Base-by-base conservation (phyloP, 2,113 vertebrate species). In the Chitala chitala region DNA sequence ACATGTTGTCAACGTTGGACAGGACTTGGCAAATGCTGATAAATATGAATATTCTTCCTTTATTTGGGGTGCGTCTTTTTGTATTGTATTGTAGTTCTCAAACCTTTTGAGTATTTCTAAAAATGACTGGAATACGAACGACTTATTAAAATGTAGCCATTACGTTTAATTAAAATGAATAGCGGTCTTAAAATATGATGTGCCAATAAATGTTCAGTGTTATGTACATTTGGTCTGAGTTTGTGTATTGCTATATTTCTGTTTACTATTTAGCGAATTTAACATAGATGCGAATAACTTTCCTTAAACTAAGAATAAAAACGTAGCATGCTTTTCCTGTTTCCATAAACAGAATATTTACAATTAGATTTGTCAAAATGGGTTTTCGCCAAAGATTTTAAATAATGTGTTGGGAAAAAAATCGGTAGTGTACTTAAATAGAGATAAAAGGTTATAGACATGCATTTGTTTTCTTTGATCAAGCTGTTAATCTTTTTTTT, bases 171-270 rank as follows among this genome's bases (percentile, higher is more conserved):
- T 74, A 10, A 66, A 65, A 74, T 82, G 64, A 76, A 78, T 61
- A 69, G 73, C 36, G 55, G 82, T 79, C 86, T 80, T 85, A 83
- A 87, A 80, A 55, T 84, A 83, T 78, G 68, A 81, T 72, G 84
- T 89, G 89, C 87, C 88, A 89, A 86, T 81, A 76, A 79, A 54
- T 9, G 29, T 54, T 51, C 36, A 56, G 63, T 75, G 48, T 75
- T 75, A 74, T 65, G 53, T 54, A 74, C 17, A 7, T 24, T 38
- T 12, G 50, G 40, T 73, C 50, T 33, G 26, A 17, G 46, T 29
- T 24, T 44, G 54, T 48, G 40, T 42, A 17, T 29, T 31, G 12
- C 13, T 33, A 26, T 61, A 7, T 61, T 13, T 31, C 40, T 63
- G 26, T 36, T 53, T n/a, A n/a, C n/a, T n/a, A n/a, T n/a, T n/a